These are phyloP conservation scores for Andinoacara biseriatus DNA, from an alignment of 2,113 vertebrate species.

Conservation along the genomic window DNA sequence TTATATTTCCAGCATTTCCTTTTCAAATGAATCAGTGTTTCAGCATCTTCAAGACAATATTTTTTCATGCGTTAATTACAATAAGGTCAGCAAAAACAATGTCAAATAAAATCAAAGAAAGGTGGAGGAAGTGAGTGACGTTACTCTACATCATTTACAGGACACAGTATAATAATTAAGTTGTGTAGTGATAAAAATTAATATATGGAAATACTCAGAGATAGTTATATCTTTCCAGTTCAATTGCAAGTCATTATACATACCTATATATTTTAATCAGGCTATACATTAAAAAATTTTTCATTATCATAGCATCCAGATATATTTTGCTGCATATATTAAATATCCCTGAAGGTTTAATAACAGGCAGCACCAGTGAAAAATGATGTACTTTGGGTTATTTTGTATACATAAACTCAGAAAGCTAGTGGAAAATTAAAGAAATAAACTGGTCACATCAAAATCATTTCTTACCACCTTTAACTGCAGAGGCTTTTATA, in stretches of 20 bases:
- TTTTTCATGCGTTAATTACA: not conserved
- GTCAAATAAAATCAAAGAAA: not conserved
- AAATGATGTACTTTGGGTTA: not conserved
- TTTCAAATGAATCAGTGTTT: not conserved
- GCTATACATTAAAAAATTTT: not conserved
- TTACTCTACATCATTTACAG: not conserved
- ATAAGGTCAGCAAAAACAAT: not conserved
- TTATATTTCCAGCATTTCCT: not conserved
- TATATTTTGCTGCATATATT: not conserved
- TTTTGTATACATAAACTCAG: not conserved
- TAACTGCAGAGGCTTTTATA: not conserved
- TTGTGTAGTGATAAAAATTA: not conserved
- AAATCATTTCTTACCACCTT: not conserved
- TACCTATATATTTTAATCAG: not conserved
- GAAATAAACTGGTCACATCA: not conserved
- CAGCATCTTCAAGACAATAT: not conserved
- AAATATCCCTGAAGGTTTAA: not conserved
- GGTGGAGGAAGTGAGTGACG: not conserved
- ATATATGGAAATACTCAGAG: not conserved
- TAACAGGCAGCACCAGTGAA: not conserved
- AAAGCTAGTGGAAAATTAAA: slow-evolving; percentile 7
- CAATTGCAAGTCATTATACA: not conserved
- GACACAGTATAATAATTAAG: not conserved
- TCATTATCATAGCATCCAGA: not conserved
- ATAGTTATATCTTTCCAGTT: not conserved